These are phyloP conservation scores for Urocyon cinereoargenteus DNA, from an alignment of 2,797 vertebrate genomes.

Conservation along the genomic window DNA sequence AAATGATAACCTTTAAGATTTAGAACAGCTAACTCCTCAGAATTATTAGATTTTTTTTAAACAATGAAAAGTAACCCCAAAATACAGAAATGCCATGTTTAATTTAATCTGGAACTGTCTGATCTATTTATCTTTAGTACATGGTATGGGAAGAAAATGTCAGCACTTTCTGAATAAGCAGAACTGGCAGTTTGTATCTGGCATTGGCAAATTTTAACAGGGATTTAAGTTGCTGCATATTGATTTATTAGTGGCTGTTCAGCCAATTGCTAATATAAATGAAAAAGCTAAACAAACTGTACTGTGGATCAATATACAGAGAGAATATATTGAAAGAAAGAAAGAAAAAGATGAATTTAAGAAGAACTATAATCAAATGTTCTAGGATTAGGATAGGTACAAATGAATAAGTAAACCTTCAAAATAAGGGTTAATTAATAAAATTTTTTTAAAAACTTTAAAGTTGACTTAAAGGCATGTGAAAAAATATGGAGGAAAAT, in stretches of 20 bases:
- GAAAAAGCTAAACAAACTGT: conserved; percentile 9
- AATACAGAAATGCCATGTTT: conserved; percentile 15
- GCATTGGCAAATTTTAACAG: background rate
- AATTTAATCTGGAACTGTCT: background rate
- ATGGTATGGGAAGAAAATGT: conserved; percentile 46
- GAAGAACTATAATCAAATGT: conserved; percentile 17
- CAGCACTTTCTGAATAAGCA: conserved; percentile 22
- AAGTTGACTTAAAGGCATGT: background rate
- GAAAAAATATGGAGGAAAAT: background rate
- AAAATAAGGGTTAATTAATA: background rate
- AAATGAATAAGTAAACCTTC: background rate
- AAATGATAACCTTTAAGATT: conserved; percentile 50
- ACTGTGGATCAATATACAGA: background rate
- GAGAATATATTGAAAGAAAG: background rate
- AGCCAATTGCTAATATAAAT: conserved; percentile 1
- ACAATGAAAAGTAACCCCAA: background rate
- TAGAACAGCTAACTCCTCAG: background rate
- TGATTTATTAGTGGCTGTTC: background rate
- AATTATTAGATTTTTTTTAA: conserved; percentile 20
- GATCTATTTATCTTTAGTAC: conserved; percentile 40
- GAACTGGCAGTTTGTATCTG: background rate
- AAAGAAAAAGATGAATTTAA: background rate
- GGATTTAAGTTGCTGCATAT: background rate
- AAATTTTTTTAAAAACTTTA: background rate
- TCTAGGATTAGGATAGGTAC: conserved; percentile 1